These are phyloP conservation scores for Notodonta ziczac DNA, from an alignment of 2,888 invertebrate species.

Conservation along the genomic window DNA sequence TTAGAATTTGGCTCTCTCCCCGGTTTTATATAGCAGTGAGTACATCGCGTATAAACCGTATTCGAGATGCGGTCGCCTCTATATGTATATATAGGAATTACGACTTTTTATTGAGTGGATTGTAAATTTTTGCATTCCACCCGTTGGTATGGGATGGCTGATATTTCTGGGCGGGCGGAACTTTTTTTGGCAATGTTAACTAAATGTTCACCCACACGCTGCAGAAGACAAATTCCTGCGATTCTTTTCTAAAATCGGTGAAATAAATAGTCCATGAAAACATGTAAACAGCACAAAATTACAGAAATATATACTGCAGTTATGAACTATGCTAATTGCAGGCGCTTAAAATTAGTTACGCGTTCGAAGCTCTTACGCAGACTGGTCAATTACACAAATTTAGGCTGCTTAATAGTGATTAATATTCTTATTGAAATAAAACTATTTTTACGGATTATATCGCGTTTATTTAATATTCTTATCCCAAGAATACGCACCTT, in stretches of 20 bases:
- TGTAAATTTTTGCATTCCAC: conserved; percentile 77
- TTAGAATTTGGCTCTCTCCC: conserved; percentile 88
- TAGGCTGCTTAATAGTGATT: too few species aligned
- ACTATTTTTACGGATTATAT: too few species aligned
- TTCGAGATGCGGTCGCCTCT: conserved; percentile 78
- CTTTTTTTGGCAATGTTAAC: conserved; percentile 55
- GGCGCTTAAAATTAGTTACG: not conserved
- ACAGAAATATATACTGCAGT: conserved; percentile 4
- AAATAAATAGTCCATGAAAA: conserved; percentile 28
- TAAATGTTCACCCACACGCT: conserved; percentile 49
- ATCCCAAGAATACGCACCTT: too few species aligned
- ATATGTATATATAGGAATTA: conserved; percentile 82
- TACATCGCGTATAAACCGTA: conserved; percentile 83
- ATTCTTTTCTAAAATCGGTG: conserved; percentile 38
- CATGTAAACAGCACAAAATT: conserved; percentile 12
- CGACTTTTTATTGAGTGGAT: conserved; percentile 80
- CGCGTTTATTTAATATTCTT: too few species aligned
- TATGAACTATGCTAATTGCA: conserved; percentile 4
- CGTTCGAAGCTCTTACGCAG: not conserved
- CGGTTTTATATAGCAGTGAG: conserved; percentile 85
- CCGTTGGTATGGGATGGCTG: conserved; percentile 53
- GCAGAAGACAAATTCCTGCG: conserved; percentile 40
- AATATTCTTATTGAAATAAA: too few species aligned
- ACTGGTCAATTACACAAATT: too few species aligned
- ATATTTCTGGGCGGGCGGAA: conserved; percentile 59